Conservation (phyloP, 2,113 vertebrate genomes). For the Coreoperca whiteheadi region DNA sequence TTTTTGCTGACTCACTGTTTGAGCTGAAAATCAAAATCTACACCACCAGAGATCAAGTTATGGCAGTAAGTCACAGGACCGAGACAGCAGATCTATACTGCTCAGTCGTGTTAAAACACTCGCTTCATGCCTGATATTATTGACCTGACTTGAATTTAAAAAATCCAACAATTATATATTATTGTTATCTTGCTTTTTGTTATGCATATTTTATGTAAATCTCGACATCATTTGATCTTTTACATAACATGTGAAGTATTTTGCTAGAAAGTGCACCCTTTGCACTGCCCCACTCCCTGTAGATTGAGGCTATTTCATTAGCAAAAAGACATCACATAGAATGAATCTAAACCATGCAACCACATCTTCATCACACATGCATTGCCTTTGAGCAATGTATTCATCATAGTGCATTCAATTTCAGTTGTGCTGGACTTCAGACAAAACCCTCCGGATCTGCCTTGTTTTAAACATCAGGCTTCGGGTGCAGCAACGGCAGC, state of each 20-base stretch:
- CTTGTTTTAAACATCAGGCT: slow-evolving; percentile 62
- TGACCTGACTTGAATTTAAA: slow-evolving; percentile 7
- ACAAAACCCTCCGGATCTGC: slow-evolving; percentile 57
- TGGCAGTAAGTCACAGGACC: slow-evolving; percentile 9
- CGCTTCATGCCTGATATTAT: neutral
- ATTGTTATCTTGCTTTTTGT: neutral
- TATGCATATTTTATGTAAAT: neutral
- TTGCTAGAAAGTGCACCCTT: slow-evolving; percentile 17
- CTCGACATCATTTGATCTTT: slow-evolving; percentile 10
- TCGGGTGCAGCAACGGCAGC: slow-evolving; percentile 1
- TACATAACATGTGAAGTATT: slow-evolving; percentile 21
- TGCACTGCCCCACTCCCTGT: neutral
- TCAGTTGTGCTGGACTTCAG: slow-evolving; percentile 54
- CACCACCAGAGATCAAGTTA: slow-evolving; percentile 10
- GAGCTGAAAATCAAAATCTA: slow-evolving; percentile 32
- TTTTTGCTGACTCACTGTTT: slow-evolving; percentile 60
- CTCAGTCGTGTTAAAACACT: neutral
- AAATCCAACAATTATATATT: slow-evolving; percentile 1
- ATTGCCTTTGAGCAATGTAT: slow-evolving; percentile 49
- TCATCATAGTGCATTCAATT: slow-evolving; percentile 29
- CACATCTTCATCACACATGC: slow-evolving; percentile 36
- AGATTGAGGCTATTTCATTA: slow-evolving; percentile 46
- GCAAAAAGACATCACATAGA: slow-evolving; percentile 49
- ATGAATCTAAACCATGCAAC: slow-evolving; percentile 41
- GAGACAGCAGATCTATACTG: slow-evolving; percentile 27